These are phyloP conservation scores for Myrmecobius fasciatus DNA, from an alignment of 2,113 vertebrate genomes.

Conservation along the genomic window DNA sequence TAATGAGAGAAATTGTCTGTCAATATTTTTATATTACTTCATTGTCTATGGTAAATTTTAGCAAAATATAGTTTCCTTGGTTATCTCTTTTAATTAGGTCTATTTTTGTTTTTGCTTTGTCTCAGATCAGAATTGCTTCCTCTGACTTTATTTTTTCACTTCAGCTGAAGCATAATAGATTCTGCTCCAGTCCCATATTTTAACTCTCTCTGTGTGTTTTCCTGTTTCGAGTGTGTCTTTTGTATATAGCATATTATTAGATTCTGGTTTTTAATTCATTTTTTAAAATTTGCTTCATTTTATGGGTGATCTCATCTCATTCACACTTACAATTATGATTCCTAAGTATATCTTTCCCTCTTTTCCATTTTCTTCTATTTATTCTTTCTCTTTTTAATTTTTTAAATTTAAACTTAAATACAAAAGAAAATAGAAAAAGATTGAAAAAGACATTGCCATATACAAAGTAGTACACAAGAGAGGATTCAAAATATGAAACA, in stretches of 20 bases:
- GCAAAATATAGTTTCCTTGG: not conserved
- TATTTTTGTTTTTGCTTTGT: not conserved
- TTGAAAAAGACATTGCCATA: too few species aligned
- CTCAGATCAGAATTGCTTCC: not conserved
- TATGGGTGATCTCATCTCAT: not conserved
- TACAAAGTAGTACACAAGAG: too few species aligned
- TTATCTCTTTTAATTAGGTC: not conserved
- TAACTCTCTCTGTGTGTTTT: not conserved
- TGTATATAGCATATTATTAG: too few species aligned
- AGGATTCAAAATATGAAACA: too few species aligned
- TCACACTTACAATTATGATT: not conserved
- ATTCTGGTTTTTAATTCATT: too few species aligned
- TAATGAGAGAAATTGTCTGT: not conserved
- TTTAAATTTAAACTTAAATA: too few species aligned
- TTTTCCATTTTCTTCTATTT: too few species aligned
- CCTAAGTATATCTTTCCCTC: not conserved
- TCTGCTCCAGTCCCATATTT: not conserved
- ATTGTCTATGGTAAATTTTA: not conserved
- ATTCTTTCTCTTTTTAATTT: too few species aligned
- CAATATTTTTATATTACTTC: not conserved
- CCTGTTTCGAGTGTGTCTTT: too few species aligned
- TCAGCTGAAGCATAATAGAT: not conserved
- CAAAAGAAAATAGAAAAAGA: too few species aligned
- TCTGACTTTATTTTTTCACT: not conserved
- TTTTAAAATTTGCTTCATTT: not conserved